A percentile compares a stretch with the other conserved stretches of the same genome.
Conservation (phyloP, 2,888 invertebrate genomes). For the Cremastinae sp. region DNA sequence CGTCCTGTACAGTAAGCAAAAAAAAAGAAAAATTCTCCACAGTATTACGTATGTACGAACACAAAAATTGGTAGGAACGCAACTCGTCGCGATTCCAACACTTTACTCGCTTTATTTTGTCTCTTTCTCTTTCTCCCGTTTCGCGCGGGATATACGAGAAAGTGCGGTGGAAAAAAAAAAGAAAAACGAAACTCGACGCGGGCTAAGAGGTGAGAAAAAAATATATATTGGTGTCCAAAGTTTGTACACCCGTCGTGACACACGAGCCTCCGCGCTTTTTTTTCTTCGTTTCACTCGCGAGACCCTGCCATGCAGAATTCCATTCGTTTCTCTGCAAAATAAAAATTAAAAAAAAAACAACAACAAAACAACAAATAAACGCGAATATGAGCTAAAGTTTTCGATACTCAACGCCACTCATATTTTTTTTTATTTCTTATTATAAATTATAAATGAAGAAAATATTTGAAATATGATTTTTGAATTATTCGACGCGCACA, state of each 20-base stretch:
- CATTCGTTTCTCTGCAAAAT: no score
- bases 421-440: no score
- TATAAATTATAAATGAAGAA: no score
- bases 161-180: constrained; percentile 11
- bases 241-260: constrained; percentile 51
- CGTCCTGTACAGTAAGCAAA: background rate
- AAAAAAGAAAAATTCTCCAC: background rate
- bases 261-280: constrained; percentile 53
- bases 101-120: no score
- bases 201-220: constrained; percentile 52
- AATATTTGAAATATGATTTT: no score
- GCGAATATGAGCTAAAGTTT: no score
- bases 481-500: no score
- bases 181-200: constrained; percentile 1
- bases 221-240: constrained; percentile 54
- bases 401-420: no score
- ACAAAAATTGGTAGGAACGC: constrained; percentile 56
- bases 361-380: no score
- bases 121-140: constrained; percentile 37
- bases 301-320: constrained; percentile 15
- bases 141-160: constrained; percentile 23
- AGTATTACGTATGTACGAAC: constrained; percentile 50
- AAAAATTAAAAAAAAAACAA: no score
- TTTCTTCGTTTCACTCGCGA: no score
- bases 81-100: constrained; percentile 50